Conservation (phyloP, 2,113 vertebrate genomes). For the Boleophthalmus pectinirostris region DNA sequence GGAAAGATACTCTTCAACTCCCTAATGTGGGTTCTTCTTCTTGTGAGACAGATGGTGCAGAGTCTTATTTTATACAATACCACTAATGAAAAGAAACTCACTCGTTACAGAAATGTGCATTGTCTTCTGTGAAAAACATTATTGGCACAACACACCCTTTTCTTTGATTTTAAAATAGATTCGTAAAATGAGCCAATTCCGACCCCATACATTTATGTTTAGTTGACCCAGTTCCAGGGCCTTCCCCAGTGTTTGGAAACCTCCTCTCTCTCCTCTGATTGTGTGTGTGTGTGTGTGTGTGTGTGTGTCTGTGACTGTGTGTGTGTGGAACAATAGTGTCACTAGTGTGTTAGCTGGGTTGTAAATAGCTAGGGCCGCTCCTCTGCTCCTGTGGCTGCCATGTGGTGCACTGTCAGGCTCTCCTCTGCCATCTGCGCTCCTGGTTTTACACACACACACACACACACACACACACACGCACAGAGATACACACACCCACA, state of each 20-base stretch:
- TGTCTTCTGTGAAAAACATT: background rate
- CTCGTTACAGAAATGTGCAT: background rate
- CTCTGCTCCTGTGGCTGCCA: slow-evolving; percentile 15
- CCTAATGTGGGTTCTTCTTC: too few relatives aligned
- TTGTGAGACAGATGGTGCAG: too few relatives aligned
- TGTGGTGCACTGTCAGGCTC: slow-evolving; percentile 37
- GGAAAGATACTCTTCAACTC: too few relatives aligned
- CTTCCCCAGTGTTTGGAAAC: background rate
- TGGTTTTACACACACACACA: slow-evolving; percentile 18
- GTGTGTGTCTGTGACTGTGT: slow-evolving; percentile 8
- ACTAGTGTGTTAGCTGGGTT: slow-evolving; percentile 19
- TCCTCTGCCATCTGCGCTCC: slow-evolving; percentile 21
- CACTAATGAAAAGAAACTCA: too few relatives aligned
- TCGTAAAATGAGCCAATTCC: background rate
- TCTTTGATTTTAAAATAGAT: background rate
- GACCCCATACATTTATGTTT: background rate
- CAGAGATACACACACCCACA: background rate
- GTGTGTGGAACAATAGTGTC: slow-evolving; percentile 24
- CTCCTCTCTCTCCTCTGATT: background rate
- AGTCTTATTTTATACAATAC: too few relatives aligned
- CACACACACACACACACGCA: background rate
- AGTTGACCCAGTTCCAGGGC: background rate
- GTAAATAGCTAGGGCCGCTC: slow-evolving; percentile 25
- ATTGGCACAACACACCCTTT: background rate
- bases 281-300: background rate